phyloP scores from a whole-genome alignment of 2,797 vertebrate genomes.

The Crocidura indochinensis region DNA sequence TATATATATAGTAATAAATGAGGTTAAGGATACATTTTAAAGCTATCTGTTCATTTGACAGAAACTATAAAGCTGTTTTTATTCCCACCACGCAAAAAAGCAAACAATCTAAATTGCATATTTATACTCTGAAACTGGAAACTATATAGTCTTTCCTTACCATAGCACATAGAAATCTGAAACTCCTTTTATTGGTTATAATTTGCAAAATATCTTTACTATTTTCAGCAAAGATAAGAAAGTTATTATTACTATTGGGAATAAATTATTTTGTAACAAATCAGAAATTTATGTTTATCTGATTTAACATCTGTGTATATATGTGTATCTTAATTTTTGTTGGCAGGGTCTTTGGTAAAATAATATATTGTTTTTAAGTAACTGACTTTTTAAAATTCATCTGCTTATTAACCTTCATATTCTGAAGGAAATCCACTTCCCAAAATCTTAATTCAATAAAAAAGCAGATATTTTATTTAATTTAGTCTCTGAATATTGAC shows the following conservation, averaged over 20 bases:
- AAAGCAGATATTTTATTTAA: too few relatives aligned
- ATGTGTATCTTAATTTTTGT: not conserved
- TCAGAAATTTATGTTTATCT: not conserved
- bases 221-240: not conserved
- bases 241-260: not conserved
- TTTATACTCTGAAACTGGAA: too few relatives aligned
- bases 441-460: too few relatives aligned
- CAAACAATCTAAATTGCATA: too few relatives aligned
- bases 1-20: not conserved
- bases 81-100: too few relatives aligned
- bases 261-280: not conserved
- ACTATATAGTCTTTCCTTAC: too few relatives aligned
- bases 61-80: too few relatives aligned
- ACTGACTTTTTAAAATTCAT: not conserved
- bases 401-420: not conserved
- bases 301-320: not conserved
- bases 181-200: too few relatives aligned
- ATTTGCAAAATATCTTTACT: not conserved
- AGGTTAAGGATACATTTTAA: not conserved
- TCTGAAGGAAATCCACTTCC: too few relatives aligned
- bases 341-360: not conserved
- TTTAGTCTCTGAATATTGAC: too few relatives aligned
- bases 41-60: constrained; percentile 1
- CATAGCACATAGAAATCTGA: too few relatives aligned
- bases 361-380: not conserved